These are phyloP conservation scores for Drosophila birchii DNA, from an alignment of 2,888 invertebrate genomes.

Conservation along the genomic window DNA sequence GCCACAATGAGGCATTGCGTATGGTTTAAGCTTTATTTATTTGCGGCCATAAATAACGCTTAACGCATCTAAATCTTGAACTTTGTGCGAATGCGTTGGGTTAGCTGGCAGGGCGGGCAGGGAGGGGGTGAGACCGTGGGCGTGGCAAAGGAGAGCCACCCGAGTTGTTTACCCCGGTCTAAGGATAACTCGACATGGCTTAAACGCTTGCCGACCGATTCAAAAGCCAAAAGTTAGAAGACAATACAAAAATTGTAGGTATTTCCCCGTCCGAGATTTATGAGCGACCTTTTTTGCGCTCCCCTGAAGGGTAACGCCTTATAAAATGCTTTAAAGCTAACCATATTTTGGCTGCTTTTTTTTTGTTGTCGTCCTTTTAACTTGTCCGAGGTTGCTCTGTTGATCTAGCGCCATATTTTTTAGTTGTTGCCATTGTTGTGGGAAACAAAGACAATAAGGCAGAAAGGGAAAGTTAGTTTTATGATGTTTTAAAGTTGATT, in stretches of 20 bases:
- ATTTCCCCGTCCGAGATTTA: constrained; percentile 38
- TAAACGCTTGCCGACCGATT: constrained; percentile 59
- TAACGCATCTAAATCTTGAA: constrained; percentile 80
- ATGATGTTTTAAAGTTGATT: background rate
- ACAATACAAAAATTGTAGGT: constrained; percentile 63
- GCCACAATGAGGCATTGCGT: constrained; percentile 80
- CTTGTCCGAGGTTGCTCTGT: constrained; percentile 20
- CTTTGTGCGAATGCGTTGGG: constrained; percentile 69
- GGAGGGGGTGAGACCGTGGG: background rate
- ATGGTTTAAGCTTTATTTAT: constrained; percentile 80
- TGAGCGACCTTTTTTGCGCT: constrained; percentile 47
- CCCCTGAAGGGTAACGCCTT: constrained; percentile 48
- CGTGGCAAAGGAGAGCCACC: constrained; percentile 23
- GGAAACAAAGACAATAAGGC: background rate
- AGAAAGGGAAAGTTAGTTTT: background rate
- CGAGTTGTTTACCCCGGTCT: constrained; percentile 71
- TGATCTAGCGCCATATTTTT: constrained; percentile 38
- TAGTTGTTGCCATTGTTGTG: constrained; percentile 21
- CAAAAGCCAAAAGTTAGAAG: constrained; percentile 75
- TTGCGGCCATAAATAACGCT: constrained; percentile 80
- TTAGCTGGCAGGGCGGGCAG: constrained; percentile 15
- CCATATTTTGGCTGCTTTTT: constrained; percentile 26
- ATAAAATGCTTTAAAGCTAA: constrained; percentile 50
- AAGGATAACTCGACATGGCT: constrained; percentile 74
- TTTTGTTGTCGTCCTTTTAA: constrained; percentile 1